Conservation (phyloP, 2,888 invertebrate genomes). For the Argyresthia albistria region DNA sequence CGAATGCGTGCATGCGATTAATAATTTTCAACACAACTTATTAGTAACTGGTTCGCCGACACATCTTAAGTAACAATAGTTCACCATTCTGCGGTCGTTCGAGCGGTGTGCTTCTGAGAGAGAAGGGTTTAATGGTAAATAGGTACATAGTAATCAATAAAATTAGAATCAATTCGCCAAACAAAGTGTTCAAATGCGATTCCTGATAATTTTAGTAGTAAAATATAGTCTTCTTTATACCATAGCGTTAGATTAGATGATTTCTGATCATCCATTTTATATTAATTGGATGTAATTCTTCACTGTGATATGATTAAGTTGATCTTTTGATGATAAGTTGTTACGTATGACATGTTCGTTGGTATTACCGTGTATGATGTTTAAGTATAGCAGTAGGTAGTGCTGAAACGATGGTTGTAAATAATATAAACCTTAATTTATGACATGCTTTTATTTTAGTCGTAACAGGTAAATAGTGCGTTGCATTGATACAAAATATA, state of each 20-base stretch:
- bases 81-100: no score
- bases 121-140: not conserved
- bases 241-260: not conserved
- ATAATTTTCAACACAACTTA: no score
- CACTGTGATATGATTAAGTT: constrained; percentile 61
- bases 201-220: constrained; percentile 4
- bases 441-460: constrained; percentile 6
- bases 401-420: constrained; percentile 29
- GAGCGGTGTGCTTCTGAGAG: no score
- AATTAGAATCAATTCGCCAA: constrained; percentile 1
- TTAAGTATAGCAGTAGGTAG: not conserved
- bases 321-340: constrained; percentile 18
- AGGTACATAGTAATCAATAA: not conserved
- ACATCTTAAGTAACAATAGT: no score
- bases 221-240: not conserved
- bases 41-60: no score
- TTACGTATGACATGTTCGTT: no score
- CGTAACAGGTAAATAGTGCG: not conserved
- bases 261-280: no score
- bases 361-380: no score
- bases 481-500: no score
- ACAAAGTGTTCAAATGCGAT: constrained; percentile 9
- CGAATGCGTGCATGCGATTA: no score
- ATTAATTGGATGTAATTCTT: constrained; percentile 35
- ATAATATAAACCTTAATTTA: constrained; percentile 28